Percentiles rank a stretch among this genome's conserved stretches.
Conservation (phyloP, 2,797 vertebrate species). For the Catamblyrhynchus diadema region DNA sequence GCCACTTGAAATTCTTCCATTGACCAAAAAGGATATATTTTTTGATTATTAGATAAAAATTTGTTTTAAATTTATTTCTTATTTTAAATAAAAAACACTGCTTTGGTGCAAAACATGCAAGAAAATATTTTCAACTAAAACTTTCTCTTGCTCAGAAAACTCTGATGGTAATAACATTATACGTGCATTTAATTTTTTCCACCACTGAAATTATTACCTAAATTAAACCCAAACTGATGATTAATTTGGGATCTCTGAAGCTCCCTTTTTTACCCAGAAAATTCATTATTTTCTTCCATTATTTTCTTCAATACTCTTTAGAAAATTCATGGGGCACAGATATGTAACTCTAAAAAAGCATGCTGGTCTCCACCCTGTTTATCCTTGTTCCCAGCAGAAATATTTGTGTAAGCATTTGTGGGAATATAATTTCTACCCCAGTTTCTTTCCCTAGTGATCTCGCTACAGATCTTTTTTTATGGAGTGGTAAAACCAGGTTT, state of each 20-base stretch:
- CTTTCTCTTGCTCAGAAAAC: neutral
- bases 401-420: neutral
- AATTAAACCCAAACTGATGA: neutral
- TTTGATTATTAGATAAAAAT: neutral
- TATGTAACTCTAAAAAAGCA: neutral
- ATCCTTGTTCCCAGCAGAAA: neutral
- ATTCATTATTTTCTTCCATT: neutral
- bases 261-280: neutral
- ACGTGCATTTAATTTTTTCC: neutral
- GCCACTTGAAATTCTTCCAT: neutral
- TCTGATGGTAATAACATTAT: neutral
- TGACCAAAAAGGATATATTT: neutral
- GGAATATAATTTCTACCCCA: neutral
- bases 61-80: neutral
- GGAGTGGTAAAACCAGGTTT: neutral
- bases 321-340: neutral
- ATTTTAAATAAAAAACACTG: neutral
- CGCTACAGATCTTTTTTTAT: neutral
- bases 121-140: neutral
- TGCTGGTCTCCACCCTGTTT: neutral
- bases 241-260: neutral
- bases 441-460: neutral
- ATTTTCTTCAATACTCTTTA: neutral
- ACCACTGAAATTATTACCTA: neutral
- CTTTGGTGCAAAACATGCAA: neutral